Base-by-base conservation (phyloP, 2,888 invertebrate species). In the Gibbula magus region DNA sequence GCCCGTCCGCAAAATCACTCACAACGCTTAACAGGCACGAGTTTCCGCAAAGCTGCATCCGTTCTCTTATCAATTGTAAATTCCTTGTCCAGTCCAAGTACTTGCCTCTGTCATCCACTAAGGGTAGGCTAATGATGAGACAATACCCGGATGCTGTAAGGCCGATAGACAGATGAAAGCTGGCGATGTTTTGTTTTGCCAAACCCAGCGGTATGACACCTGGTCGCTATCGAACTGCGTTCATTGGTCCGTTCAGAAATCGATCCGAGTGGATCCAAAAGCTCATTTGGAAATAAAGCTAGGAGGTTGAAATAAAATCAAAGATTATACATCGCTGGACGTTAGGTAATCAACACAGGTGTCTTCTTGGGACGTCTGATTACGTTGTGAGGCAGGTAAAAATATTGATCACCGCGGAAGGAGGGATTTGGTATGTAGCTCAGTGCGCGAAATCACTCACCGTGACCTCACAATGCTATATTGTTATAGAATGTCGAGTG, bases 11-110 rank as follows among this genome's bases (percentile, higher is more conserved):
- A 53, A 77, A 77, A 54, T 80, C 77, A 74, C 80, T 70, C 56
- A 77, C 29, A 77, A 29, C 77, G 25, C 74, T 45, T 53, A 45
- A 66, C 74, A 75, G 61, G 77, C 80, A 77, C 77, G 73, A 77
- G 80, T 77, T 80, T 80, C 80, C 80, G 80, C 80, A 77, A 77
- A 80, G 56, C 80, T 77, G 80, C 80, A 80, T 80, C 80, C 80
- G 80, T 53, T 80, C 77, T 70, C 80, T 77, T 80, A 77, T 80
- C 80, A 80, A 73, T 77, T 61, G 39, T 70, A 70, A 35, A 39
- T 39, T 70, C 70, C 70, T 35, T 35, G 70, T 70, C 35, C 35
- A 18, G n/a, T 18, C 39, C 8, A 32, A n/a, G n/a, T 20, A 70
- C n/a, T 35, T 4, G 20, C 32, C 32, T 70, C 35, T 10, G 8